These are phyloP conservation scores for Epizoanthus stellaris DNA, from an alignment of 92 coral and sea anemone genomes.

Conservation along the genomic window DNA sequence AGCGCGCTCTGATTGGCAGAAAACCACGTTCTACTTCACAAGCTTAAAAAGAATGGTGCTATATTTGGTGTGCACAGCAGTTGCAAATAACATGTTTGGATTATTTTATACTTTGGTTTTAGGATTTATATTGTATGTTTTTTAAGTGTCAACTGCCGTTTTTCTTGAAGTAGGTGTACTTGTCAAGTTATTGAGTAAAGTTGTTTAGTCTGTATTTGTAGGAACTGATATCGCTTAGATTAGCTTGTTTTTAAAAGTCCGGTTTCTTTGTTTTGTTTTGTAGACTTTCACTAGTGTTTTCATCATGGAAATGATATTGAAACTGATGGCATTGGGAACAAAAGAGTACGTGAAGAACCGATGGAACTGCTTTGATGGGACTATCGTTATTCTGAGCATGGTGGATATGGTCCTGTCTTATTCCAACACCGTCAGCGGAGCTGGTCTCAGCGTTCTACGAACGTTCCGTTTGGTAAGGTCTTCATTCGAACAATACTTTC, in stretches of 20 bases:
- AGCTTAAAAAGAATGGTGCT: too few species aligned
- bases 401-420: slow-evolving; percentile 80
- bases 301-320: slow-evolving; percentile 92
- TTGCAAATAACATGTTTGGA: too few species aligned
- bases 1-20: too few species aligned
- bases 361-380: slow-evolving; percentile 97
- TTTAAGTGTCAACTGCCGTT: too few species aligned
- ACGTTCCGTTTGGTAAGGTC: slow-evolving; percentile 94
- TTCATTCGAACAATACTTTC: neutral
- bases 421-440: slow-evolving; percentile 69
- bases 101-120: too few species aligned
- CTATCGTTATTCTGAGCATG: slow-evolving; percentile 89
- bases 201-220: too few species aligned
- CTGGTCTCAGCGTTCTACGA: slow-evolving; percentile 90
- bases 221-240: neutral
- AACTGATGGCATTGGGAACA: slow-evolving; percentile 86
- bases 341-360: slow-evolving; percentile 81
- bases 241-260: neutral
- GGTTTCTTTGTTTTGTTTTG: neutral
- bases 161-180: too few species aligned
- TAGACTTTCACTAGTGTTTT: slow-evolving; percentile 93
- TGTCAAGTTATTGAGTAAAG: too few species aligned
- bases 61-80: too few species aligned
- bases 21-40: too few species aligned
- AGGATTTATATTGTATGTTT: too few species aligned